A percentile compares a stretch with the other conserved stretches of the same genome.
Conservation (phyloP, 2,113 vertebrate genomes). For the Hemicordylus capensis region DNA sequence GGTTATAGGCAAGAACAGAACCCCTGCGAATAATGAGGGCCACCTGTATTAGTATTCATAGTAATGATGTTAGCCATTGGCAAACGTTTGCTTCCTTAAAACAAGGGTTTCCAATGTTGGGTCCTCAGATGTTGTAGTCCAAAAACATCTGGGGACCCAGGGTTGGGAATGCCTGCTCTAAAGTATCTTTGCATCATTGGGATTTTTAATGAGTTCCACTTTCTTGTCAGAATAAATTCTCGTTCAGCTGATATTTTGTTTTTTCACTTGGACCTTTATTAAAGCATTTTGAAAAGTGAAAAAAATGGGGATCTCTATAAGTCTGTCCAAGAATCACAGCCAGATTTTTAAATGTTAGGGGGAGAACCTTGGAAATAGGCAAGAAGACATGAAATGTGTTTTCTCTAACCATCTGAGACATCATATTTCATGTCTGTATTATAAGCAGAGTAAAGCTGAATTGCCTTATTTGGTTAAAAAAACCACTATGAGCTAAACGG, state of each 20-base stretch:
- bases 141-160: too few relatives aligned
- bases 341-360: constrained; percentile 25
- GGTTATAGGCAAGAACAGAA: too few relatives aligned
- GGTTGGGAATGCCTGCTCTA: too few relatives aligned
- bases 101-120: too few relatives aligned
- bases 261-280: constrained; percentile 32
- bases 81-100: too few relatives aligned
- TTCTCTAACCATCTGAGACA: constrained; percentile 64
- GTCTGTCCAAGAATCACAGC: constrained; percentile 47
- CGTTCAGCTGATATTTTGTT: constrained; percentile 27
- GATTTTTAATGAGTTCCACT: constrained; percentile 44
- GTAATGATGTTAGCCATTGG: too few relatives aligned
- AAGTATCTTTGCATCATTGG: not conserved
- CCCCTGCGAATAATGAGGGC: too few relatives aligned
- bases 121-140: too few relatives aligned
- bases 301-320: constrained; percentile 55
- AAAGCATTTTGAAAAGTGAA: constrained; percentile 52
- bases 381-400: constrained; percentile 54
- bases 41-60: too few relatives aligned
- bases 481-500: constrained; percentile 55
- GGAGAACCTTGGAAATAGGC: constrained; percentile 47
- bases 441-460: constrained; percentile 77
- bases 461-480: constrained; percentile 82
- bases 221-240: constrained; percentile 49
- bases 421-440: constrained; percentile 60